Conservation (phyloP, 2,113 vertebrate genomes). For the Melospiza melodia region DNA sequence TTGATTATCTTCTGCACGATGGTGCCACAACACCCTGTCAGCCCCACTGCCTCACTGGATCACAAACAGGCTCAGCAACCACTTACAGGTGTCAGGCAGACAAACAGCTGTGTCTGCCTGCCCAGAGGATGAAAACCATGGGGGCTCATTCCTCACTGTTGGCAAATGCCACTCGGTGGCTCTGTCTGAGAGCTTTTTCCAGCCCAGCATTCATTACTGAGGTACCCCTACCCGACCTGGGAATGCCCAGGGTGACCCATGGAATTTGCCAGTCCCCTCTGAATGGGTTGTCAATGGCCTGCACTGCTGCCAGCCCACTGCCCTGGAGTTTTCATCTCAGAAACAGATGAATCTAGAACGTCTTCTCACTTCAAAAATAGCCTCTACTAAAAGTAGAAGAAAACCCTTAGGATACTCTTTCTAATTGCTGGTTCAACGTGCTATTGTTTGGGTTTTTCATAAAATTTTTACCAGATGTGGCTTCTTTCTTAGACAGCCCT, state of each 20-base stretch:
- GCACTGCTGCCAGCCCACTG: neutral
- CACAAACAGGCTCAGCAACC: neutral
- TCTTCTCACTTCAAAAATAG: neutral
- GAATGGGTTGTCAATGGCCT: neutral
- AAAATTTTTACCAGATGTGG: neutral
- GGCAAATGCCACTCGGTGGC: neutral
- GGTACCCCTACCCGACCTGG: neutral
- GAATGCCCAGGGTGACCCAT: neutral
- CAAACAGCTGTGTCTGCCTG: neutral
- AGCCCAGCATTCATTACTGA: neutral
- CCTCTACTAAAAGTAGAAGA: neutral
- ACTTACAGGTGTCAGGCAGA: neutral
- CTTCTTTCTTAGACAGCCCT: neutral
- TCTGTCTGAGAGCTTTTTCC: neutral
- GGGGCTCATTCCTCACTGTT: neutral
- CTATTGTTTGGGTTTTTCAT: neutral
- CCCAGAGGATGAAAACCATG: neutral
- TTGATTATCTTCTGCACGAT: neutral
- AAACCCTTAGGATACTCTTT: neutral
- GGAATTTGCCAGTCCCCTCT: neutral
- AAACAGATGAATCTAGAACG: neutral
- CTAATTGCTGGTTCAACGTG: neutral
- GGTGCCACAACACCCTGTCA: neutral
- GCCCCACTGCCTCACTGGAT: neutral
- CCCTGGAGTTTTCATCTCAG: neutral